Conservation (phyloP, 2,888 invertebrate genomes). For the Noctua pronuba region DNA sequence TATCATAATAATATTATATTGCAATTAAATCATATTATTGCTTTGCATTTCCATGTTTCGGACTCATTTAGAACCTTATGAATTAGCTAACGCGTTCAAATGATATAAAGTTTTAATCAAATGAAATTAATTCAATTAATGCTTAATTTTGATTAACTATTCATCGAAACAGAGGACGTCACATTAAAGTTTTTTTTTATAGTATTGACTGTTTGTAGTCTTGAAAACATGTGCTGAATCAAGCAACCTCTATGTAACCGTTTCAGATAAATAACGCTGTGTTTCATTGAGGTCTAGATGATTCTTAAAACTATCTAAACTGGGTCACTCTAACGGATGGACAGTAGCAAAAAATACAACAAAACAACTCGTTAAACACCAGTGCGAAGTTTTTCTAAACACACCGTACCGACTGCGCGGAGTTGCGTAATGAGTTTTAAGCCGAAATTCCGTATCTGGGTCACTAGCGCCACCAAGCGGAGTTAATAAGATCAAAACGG, state of each 20-base stretch:
- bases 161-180: neutral
- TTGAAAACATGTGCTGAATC: neutral
- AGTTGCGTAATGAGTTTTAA: slow-evolving; percentile 72
- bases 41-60: neutral
- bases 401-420: slow-evolving; percentile 38
- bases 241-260: neutral
- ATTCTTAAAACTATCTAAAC: slow-evolving; percentile 18
- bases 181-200: neutral
- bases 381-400: slow-evolving; percentile 40
- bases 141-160: neutral
- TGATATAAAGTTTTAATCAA: neutral
- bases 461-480: slow-evolving; percentile 66
- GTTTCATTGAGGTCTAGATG: neutral
- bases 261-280: neutral
- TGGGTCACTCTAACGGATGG: slow-evolving; percentile 42
- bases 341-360: slow-evolving; percentile 28
- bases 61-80: neutral
- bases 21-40: neutral
- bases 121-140: neutral
- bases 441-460: slow-evolving; percentile 72
- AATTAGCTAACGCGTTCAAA: neutral
- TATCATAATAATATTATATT: neutral
- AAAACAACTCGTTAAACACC: slow-evolving; percentile 25
- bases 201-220: neutral
- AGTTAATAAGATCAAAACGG: slow-evolving; percentile 72